Evolutionary conservation across 2,113 vertebrate genomes (phyloP).

Genomic region (Physeter macrocephalus): DNA sequence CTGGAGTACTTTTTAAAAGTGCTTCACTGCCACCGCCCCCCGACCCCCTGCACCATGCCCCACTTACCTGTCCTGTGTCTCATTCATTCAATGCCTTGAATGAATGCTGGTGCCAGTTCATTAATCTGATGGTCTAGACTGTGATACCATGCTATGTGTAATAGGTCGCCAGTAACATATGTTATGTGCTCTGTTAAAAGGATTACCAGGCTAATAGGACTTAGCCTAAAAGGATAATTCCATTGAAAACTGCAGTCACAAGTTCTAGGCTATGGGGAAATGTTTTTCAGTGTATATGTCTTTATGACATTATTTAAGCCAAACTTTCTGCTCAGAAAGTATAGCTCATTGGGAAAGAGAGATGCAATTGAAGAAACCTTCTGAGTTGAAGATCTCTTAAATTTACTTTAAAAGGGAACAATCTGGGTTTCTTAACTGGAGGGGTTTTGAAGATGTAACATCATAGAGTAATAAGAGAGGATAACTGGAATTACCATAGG

Average conservation of each 20-base stretch:
- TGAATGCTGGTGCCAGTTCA: neutral
- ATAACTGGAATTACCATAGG: neutral
- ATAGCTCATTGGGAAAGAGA: constrained; percentile 3
- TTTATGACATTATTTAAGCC: neutral
- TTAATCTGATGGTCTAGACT: neutral
- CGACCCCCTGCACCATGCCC: neutral
- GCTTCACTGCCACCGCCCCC: neutral
- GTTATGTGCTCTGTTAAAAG: neutral
- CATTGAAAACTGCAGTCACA: neutral
- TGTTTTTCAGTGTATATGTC: neutral
- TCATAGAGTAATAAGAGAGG: neutral
- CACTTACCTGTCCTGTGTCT: neutral
- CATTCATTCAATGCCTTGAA: neutral
- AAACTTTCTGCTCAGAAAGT: neutral
- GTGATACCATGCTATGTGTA: neutral
- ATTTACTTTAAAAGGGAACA: neutral
- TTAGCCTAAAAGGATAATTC: neutral
- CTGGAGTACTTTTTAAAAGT: neutral
- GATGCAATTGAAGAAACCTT: neutral
- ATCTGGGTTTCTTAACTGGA: neutral
- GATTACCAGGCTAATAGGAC: neutral
- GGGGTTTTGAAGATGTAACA: neutral
- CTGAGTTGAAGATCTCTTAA: neutral
- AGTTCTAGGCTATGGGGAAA: neutral
- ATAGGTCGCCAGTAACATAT: neutral